Evolutionary conservation across 92 coral and sea anemone species (phyloP), one percentile per base, ranked within the genome.

Genomic region (Parazoanthus atlanticus): DNA sequence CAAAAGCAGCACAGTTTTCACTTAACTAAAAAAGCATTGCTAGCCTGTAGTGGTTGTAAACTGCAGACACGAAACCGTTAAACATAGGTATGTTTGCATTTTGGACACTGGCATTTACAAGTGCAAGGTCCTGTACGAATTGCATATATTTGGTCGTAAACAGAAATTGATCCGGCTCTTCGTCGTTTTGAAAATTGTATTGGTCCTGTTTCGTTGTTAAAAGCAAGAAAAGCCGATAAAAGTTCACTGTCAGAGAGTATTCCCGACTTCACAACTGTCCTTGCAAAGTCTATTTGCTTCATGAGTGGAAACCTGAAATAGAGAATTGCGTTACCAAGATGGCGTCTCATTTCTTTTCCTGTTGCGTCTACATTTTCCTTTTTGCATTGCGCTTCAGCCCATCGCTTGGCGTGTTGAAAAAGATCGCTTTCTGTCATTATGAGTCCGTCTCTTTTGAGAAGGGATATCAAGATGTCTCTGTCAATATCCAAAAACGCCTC

Each of bases 321-420:
- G 2, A 74, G 47, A 49, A 90, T 31, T 28, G 93, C 93, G 64
- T 90, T 86, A 8, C 92, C 92, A 47, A 90, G 89, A 13, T 86
- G 82, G 43, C 85, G 88, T 73, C 93, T 72, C 69, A 81, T 90
- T 76, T 90, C 90, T 34, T 64, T 86, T 36, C 90, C 84, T 38
- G 87, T 90, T 74, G 49, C 34, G 1, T 89, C 61, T 0, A 81
- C 25, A 2, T 76, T 74, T 16, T 80, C 65, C 13, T 47, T 61
- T 28, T 81, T 58, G 79, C 93, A 90, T 76, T 90, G 88, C 12
- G 61, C 80, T 6, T 90, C 93, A 17, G 90, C 93, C 90, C 90
- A 90, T 8, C 85, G 88, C 25, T 80, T 70, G 33, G 81, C 81
- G 10, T 88, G 90, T 80, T 86, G 88, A 64, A 90, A 90, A 26